Evolutionary conservation across 2,888 invertebrate species (phyloP).

Genomic region (Silvanus unidentatus): DNA sequence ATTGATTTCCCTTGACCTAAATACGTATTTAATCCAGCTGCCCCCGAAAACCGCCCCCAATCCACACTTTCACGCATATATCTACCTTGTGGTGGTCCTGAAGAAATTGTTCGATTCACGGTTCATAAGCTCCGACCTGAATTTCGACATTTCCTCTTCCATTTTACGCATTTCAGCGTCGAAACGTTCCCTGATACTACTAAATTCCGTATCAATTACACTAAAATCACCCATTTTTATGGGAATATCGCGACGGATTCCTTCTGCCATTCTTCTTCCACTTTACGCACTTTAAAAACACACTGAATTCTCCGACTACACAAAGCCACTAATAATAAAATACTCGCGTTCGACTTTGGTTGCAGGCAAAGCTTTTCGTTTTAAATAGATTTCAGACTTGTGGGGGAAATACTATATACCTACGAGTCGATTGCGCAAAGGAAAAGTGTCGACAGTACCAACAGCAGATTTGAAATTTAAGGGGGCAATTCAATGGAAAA

Average conservation of each 20-base stretch:
- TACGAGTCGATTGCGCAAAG: too few species aligned
- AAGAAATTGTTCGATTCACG: constrained; percentile 88
- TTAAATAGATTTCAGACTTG: constrained; percentile 36
- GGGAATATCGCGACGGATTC: constrained; percentile 78
- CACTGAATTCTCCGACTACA: background rate
- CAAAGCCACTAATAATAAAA: too few species aligned
- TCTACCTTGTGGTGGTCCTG: constrained; percentile 80
- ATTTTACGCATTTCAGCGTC: constrained; percentile 97
- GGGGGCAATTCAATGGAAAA: too few species aligned
- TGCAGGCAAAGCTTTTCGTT: constrained; percentile 26
- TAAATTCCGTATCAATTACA: constrained; percentile 94
- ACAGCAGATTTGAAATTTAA: too few species aligned
- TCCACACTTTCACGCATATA: too few species aligned
- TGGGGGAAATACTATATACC: constrained; percentile 22
- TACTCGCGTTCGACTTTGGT: too few species aligned
- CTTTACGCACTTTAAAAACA: background rate
- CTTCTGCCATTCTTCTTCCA: constrained; percentile 70
- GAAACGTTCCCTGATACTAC: constrained; percentile 90
- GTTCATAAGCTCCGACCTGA: constrained; percentile 88
- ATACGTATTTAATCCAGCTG: too few species aligned
- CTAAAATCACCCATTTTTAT: constrained; percentile 91
- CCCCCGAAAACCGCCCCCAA: too few species aligned
- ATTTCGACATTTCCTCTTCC: constrained; percentile 97
- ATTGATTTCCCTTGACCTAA: too few species aligned
- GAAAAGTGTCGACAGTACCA: too few species aligned